Percentiles rank a stretch among this genome's conserved stretches.
phyloP scores from a whole-genome alignment of 2,797 vertebrate species.

The Eupleurogrammus muticus region DNA sequence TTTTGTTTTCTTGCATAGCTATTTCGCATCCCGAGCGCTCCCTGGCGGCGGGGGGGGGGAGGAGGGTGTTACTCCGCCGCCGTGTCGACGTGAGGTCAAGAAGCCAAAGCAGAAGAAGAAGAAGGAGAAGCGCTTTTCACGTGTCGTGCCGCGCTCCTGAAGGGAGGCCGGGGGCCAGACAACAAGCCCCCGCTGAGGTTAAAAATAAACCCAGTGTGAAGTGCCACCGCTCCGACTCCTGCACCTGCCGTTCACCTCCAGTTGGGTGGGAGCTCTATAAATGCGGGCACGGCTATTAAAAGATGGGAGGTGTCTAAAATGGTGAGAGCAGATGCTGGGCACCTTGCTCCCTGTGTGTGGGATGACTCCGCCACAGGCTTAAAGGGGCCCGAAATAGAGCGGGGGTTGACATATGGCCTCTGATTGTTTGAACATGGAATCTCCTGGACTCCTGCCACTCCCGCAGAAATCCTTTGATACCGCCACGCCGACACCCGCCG shows the following conservation, averaged over 20 bases:
- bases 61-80: conserved; percentile 62
- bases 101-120: too few species aligned
- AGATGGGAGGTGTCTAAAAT: conserved; percentile 79
- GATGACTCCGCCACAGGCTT: conserved; percentile 75
- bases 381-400: conserved; percentile 81
- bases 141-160: conserved; percentile 66
- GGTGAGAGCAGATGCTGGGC: conserved; percentile 83
- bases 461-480: conserved; percentile 80
- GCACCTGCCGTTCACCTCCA: conserved; percentile 84
- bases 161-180: conserved; percentile 50
- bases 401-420: conserved; percentile 83
- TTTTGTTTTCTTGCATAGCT: conserved; percentile 80
- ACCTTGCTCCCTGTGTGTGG: conserved; percentile 82
- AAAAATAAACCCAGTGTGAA: conserved; percentile 83
- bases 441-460: conserved; percentile 80
- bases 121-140: conserved; percentile 63
- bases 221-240: conserved; percentile 51
- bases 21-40: conserved; percentile 68
- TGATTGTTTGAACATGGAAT: conserved; percentile 87
- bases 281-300: conserved; percentile 81
- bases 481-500: conserved; percentile 60
- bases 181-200: conserved; percentile 68
- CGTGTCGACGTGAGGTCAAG: conserved; percentile 81
- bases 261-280: conserved; percentile 75
- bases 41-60: conserved; percentile 49